Evolutionary conservation across 2,113 vertebrate species (phyloP), one percentile per base, ranked within the genome.

Genomic region (Bagarius yarrelli): DNA sequence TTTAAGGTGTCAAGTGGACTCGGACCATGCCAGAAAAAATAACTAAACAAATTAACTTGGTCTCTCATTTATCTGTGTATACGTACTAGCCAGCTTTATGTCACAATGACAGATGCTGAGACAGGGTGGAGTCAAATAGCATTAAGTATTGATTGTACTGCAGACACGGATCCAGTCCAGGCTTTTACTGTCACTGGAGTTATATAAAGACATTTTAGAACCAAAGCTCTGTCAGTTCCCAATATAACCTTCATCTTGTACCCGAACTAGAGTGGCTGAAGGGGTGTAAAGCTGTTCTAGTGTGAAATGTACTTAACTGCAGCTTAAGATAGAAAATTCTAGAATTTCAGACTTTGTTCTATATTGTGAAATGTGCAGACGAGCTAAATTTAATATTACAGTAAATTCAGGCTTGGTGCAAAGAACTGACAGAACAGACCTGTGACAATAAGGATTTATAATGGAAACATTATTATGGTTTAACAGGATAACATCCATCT

Each of bases 281-380:
- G 44, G 73, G 74, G 84, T 82, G 66, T 84, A 75, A 78, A 66
- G 50, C 73, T 66, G 61, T 59, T 83, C 71, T 80, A 80, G 86
- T 83, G 88, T 89, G 86, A 86, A 81, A 85, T 86, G 71, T 53
- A 81, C 81, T 47, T 76, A 89, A 88, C 87, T 89, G 85, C 83
- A 44, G 60, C 69, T 50, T 34, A 82, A 88, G 88, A 90, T 89
- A 83, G 82, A 82, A 89, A 90, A 86, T 90, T 85, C 77, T n/a
- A n/a, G n/a, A n/a, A n/a, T n/a, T n/a, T n/a, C n/a, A n/a, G n/a
- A n/a, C n/a, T n/a, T n/a, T n/a, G n/a, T n/a, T n/a, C n/a, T n/a
- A n/a, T n/a, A n/a, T n/a, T n/a, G n/a, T n/a, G n/a, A n/a, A n/a
- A n/a, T n/a, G n/a, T n/a, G n/a, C n/a, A n/a, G n/a, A n/a, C n/a